Evolutionary conservation across 2,797 vertebrate species (phyloP).

Genomic region (Glossophaga mutica): DNA sequence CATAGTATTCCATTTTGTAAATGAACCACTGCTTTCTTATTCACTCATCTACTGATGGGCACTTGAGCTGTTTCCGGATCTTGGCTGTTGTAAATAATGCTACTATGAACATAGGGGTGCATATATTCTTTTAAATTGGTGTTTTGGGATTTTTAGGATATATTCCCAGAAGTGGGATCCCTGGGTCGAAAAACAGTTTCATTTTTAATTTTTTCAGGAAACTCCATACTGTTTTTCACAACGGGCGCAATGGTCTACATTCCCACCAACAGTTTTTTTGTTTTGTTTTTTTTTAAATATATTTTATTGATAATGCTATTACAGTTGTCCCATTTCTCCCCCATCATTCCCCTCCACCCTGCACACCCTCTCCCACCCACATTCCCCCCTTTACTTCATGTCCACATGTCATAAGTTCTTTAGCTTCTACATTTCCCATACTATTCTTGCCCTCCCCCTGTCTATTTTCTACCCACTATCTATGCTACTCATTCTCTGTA

Average conservation of each 20-base stretch:
- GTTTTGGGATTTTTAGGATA: background rate
- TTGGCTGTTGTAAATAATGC: background rate
- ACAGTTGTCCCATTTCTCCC: no score
- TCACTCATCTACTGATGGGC: background rate
- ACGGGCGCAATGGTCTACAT: background rate
- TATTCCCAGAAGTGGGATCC: background rate
- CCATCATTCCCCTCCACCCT: no score
- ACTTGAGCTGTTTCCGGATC: background rate
- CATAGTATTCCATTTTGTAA: background rate
- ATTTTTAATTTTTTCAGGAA: background rate
- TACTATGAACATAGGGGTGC: background rate
- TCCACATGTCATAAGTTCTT: no score
- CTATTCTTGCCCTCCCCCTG: no score
- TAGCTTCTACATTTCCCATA: no score
- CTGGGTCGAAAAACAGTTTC: background rate
- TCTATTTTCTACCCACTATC: no score
- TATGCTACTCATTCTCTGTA: no score
- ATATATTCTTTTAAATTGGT: background rate
- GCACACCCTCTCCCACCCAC: no score
- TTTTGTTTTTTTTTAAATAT: no score
- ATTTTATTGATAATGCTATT: no score
- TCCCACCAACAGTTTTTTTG: background rate
- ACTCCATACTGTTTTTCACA: background rate
- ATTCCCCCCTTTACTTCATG: no score
- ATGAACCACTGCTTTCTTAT: background rate